These are phyloP conservation scores for Megalurothrips usitatus DNA, from an alignment of 2,888 invertebrate genomes.

Conservation along the genomic window DNA sequence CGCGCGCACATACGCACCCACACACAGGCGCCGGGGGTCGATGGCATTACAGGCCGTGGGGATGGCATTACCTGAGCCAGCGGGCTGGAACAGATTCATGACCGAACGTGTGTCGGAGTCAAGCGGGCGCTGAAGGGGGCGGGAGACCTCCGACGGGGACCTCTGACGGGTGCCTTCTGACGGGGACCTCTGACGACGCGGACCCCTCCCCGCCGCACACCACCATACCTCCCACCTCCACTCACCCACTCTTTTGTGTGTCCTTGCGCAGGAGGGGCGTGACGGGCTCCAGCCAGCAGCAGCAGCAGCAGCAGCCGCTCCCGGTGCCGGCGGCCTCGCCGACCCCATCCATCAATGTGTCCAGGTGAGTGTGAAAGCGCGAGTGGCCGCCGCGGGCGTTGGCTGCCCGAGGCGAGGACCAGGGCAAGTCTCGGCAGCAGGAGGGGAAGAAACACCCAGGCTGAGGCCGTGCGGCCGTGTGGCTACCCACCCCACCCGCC, in stretches of 20 bases:
- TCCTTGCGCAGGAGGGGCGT: constrained; percentile 40
- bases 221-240: neutral
- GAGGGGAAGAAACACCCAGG: neutral
- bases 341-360: constrained; percentile 32
- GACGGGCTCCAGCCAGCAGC: constrained; percentile 36
- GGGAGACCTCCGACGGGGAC: no score
- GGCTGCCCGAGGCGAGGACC: neutral
- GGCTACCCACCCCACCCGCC: constrained; percentile 47
- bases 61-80: no score
- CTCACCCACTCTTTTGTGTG: neutral
- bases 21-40: no score
- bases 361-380: constrained; percentile 27
- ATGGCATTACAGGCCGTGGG: no score
- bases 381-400: neutral
- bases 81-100: no score
- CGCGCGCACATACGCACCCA: no score
- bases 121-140: no score
- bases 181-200: no score
- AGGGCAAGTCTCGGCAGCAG: constrained; percentile 30
- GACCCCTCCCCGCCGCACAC: no score
- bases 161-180: no score
- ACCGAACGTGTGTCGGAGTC: no score
- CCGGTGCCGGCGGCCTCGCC: constrained; percentile 31
- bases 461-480: neutral
- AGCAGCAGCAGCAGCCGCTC: constrained; percentile 33